Evolutionary conservation across 2,113 vertebrate species (phyloP), one percentile per base, ranked within the genome.

Genomic region (Tetrao urogallus): DNA sequence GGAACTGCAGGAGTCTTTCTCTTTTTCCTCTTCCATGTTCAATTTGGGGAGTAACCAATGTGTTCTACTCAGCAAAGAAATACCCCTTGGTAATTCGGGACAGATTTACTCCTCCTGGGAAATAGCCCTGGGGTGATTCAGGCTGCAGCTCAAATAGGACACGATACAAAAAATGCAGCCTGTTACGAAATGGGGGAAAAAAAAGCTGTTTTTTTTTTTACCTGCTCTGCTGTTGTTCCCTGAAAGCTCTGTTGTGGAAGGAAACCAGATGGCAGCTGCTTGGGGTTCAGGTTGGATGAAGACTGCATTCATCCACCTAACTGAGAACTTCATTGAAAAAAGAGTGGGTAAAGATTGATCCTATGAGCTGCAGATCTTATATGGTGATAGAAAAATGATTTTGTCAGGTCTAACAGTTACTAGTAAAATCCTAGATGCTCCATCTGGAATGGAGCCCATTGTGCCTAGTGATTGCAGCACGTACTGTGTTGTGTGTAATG

Each of bases 401-500:
- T 52, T 85, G 42, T 45, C 66, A 83, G 82, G 40, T 78, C n/a
- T 58, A 81, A 50, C 22, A n/a, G 25, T 11, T 56, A 8, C 1
- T 50, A 88, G 61, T 43, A 69, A 81, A 54, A 45, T 83, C 76
- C 73, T 83, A 65, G 69, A 6, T 72, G 69, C 65, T 94, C 76
- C 69, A 75, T 81, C 36, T 77, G 73, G 76, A 83, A 83, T 83
- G 10, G 82, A 91, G 88, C 18, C 88, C 40, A 0, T 82, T n/a
- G 69, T 0, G 2, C 88, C 79, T 92, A 69, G 76, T 0, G 42
- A 57, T 42, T 91, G 66, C 60, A 93, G 73, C 82, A 70, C 60
- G 0, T 90, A 85, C 82, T 93, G 72, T 94, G 93, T 95, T 93
- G 88, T 97, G 93, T 36, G 27, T 97, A 97, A 96, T 83, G 94